Evolutionary conservation across 2,888 invertebrate genomes (phyloP), one percentile per base, ranked within the genome.

Genomic region (Diploptera punctata): DNA sequence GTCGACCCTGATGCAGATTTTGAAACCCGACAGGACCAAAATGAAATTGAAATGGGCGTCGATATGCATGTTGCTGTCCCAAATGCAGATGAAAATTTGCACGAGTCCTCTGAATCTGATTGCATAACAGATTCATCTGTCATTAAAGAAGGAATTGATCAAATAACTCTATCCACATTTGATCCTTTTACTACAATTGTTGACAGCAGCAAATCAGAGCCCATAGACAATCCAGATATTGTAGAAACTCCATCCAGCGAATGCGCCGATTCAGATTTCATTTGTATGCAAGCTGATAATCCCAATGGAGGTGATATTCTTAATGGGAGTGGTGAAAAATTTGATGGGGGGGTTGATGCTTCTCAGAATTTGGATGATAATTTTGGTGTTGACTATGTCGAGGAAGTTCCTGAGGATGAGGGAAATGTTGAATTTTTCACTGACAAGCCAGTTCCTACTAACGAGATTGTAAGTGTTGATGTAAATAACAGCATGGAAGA

Each of bases 121-220:
- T n/a, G n/a, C n/a, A 24, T 24, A 1, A 21, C 54, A 24, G 21
- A 13, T 26, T 26, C 44, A 4, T 43, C 65, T n/a, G 29, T 65
- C 16, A 24, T 29, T n/a, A 65, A 65, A n/a, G 65, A 65, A 3
- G 65, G 44, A 61, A 21, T 72, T 38, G 26, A 61, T 26, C 44
- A 61, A 21, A 49, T 72, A 44, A 31, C 72, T 24, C 26, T 62
- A 13, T 60, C 67, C 13, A 44, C 65, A 7, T 73, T 73, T 43
- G 73, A 73, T 18, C 73, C 73, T 19, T 73, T 73, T 44, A 68
- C 71, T 2, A 73, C 73, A 9, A 73, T 71, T 3, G 43, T 71
- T 60, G 68, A 60, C 26, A 62, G 60, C 52, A 62, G 61, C 10
- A 62, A 70, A 24, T 69, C 69, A 18, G 65, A 65, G 26, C 44